Conservation (phyloP, 1,140 invertebrate genomes). For the Euura lappo region DNA sequence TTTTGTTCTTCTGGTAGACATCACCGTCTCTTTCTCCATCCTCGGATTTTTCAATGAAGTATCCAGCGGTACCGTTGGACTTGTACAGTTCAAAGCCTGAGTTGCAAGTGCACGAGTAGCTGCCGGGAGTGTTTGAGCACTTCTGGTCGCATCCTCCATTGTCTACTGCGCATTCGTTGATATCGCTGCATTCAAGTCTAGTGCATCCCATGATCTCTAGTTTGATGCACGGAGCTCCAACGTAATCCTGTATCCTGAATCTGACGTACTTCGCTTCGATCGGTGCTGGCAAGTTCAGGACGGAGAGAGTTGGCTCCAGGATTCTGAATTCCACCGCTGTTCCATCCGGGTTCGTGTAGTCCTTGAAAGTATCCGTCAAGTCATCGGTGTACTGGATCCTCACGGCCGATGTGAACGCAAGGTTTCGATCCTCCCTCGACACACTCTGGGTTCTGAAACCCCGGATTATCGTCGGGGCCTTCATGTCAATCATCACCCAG, state of each 20-base stretch:
- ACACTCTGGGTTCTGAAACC: constrained; percentile 91
- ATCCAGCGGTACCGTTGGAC: constrained; percentile 92
- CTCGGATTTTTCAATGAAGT: constrained; percentile 80
- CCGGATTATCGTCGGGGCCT: constrained; percentile 87
- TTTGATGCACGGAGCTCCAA: constrained; percentile 87
- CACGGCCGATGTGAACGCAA: constrained; percentile 88
- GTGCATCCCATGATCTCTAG: constrained; percentile 94
- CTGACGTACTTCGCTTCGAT: constrained; percentile 90
- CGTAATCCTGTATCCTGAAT: constrained; percentile 89
- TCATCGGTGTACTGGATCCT: constrained; percentile 88
- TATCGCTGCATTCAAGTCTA: constrained; percentile 86
- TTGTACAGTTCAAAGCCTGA: constrained; percentile 92
- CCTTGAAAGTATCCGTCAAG: constrained; percentile 86
- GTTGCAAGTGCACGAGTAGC: constrained; percentile 88
- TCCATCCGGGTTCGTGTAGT: constrained; percentile 90
- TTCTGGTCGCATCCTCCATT: constrained; percentile 96
- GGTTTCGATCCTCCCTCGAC: constrained; percentile 74
- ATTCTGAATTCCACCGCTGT: constrained; percentile 92
- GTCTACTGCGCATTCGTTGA: constrained; percentile 88
- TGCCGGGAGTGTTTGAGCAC: constrained; percentile 88
- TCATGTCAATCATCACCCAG: constrained; percentile 87
- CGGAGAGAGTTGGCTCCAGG: constrained; percentile 84
- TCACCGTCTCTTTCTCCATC: constrained; percentile 87
- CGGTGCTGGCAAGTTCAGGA: constrained; percentile 87
- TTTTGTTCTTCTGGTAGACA: constrained; percentile 90